A percentile compares a stretch with the other conserved stretches of the same genome.
Evolutionary conservation across 2,113 vertebrate species (phyloP).

Genomic region (Gnathonemus longibarbis): DNA sequence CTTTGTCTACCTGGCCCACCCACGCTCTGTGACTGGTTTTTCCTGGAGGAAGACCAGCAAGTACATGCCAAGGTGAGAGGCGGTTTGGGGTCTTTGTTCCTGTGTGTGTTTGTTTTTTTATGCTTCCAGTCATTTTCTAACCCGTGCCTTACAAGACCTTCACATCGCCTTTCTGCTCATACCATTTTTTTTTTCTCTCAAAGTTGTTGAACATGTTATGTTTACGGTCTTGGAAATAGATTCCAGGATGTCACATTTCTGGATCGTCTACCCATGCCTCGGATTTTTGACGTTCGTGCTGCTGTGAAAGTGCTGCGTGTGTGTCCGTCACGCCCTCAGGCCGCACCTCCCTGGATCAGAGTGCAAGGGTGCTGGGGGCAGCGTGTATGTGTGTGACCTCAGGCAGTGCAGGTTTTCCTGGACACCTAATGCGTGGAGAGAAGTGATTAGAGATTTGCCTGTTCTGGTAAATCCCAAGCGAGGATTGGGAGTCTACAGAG

Average conservation of each 20-base stretch:
- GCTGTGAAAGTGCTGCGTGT: neutral
- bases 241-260: neutral
- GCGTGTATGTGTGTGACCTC: neutral
- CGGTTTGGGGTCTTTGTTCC: neutral
- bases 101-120: neutral
- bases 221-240: neutral
- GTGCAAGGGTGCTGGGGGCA: neutral
- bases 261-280: neutral
- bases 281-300: neutral
- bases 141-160: neutral
- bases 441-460: neutral
- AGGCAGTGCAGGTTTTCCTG: neutral
- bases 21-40: conserved; percentile 87
- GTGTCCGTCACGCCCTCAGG: neutral
- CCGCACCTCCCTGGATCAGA: neutral
- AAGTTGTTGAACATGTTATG: neutral
- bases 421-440: neutral
- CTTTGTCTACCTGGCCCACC: conserved; percentile 93
- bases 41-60: conserved; percentile 98
- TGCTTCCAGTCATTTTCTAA: neutral
- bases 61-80: conserved; percentile 79
- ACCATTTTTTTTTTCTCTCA: neutral
- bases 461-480: neutral
- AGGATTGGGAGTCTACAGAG: neutral
- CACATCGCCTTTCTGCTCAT: neutral